Conservation (phyloP, 2,888 invertebrate species). For the Dicyrtomina minuta region DNA sequence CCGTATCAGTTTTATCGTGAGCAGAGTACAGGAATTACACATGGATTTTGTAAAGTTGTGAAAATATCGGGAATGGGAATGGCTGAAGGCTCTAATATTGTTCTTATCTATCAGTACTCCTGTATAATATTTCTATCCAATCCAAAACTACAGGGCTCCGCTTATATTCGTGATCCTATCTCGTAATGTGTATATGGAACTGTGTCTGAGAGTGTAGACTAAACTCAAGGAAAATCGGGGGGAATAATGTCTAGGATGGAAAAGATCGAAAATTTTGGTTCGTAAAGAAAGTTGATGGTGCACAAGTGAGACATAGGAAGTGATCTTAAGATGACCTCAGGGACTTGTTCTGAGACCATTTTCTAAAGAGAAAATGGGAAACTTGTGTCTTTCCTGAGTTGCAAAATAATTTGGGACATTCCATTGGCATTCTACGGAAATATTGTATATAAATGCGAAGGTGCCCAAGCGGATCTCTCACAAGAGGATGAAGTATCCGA, state of each 20-base stretch:
- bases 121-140: too few species aligned
- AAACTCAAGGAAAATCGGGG: too few species aligned
- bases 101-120: too few species aligned
- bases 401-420: conserved; percentile 30
- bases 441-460: background rate
- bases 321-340: conserved; percentile 44
- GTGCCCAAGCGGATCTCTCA: background rate
- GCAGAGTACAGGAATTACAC: too few species aligned
- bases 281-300: conserved; percentile 46
- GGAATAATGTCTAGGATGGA: background rate
- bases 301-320: conserved; percentile 47
- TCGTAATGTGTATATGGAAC: background rate
- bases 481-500: too few species aligned
- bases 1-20: too few species aligned
- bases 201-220: background rate
- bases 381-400: conserved; percentile 27
- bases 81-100: too few species aligned
- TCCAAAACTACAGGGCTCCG: too few species aligned
- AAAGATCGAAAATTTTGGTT: conserved; percentile 36
- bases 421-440: conserved; percentile 24
- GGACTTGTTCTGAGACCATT: conserved; percentile 44
- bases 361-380: conserved; percentile 41
- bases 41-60: too few species aligned
- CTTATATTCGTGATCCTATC: background rate
- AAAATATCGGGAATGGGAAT: too few species aligned